Evolutionary conservation across 1,140 invertebrate species (phyloP).

Genomic region (Archivesica marissinica): DNA sequence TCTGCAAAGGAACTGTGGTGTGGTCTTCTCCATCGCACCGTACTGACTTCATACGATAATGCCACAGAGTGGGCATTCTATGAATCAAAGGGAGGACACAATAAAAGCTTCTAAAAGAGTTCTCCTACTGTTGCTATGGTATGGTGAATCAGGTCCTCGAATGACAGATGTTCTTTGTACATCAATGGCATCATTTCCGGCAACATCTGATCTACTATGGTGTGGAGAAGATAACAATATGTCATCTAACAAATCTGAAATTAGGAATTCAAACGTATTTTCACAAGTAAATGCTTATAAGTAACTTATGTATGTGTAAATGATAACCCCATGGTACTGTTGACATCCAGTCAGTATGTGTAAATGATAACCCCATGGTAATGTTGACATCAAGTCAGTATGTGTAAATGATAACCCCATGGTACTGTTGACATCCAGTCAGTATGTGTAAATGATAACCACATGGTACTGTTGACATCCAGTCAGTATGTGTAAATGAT

Average conservation of each 20-base stretch:
- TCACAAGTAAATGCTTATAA: not conserved
- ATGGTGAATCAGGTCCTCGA: slow-evolving; percentile 5
- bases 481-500: too few relatives aligned
- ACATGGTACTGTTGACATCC: too few relatives aligned
- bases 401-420: too few relatives aligned
- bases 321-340: too few relatives aligned
- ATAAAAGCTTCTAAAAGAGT: not conserved
- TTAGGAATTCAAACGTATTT: not conserved
- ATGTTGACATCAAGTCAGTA: too few relatives aligned
- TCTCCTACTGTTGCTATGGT: not conserved
- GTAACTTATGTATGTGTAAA: too few relatives aligned
- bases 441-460: too few relatives aligned
- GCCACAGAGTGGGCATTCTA: not conserved
- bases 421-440: too few relatives aligned
- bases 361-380: too few relatives aligned
- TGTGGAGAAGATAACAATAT: not conserved
- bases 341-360: too few relatives aligned
- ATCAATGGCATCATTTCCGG: not conserved
- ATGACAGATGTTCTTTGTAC: slow-evolving; percentile 28
- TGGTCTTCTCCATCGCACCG: not conserved
- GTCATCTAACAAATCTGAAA: slow-evolving; percentile 20
- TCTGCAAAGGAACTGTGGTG: not conserved
- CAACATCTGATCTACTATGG: not conserved
- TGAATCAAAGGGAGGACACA: not conserved
- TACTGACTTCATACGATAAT: not conserved